Evolutionary conservation across 1,140 invertebrate species (phyloP).

Genomic region (Aphidius ervi): DNA sequence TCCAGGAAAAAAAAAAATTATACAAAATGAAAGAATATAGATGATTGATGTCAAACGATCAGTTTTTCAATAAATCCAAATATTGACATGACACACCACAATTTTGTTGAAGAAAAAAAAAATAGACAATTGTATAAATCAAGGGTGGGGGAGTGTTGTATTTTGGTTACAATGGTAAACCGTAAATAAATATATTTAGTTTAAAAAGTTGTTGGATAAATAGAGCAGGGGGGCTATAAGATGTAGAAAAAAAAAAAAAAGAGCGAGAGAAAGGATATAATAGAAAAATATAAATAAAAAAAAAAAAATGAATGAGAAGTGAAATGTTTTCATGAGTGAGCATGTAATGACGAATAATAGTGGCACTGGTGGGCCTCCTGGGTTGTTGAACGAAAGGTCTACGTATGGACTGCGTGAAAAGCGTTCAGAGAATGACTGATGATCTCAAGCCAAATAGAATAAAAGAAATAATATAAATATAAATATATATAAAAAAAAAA

Average conservation of each 20-base stretch:
- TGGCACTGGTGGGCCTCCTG: conserved; percentile 29
- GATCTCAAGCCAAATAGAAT: conserved; percentile 27
- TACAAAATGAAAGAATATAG: background rate
- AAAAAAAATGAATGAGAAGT: conserved; percentile 7
- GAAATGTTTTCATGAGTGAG: conserved; percentile 47
- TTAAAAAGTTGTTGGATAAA: no score
- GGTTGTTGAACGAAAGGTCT: conserved; percentile 26
- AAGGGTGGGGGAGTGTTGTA: background rate
- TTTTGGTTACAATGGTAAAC: no score
- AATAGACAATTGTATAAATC: conserved; percentile 1
- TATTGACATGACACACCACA: conserved; percentile 28
- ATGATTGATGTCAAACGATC: conserved; percentile 2
- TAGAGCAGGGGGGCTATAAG: no score
- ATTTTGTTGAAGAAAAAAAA: conserved; percentile 3
- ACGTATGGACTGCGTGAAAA: conserved; percentile 36
- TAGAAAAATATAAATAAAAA: background rate
- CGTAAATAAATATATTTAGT: no score
- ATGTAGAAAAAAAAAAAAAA: no score
- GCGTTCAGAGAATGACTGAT: conserved; percentile 46
- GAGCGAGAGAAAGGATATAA: no score
- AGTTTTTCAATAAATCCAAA: conserved; percentile 27
- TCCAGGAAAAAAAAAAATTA: no score
- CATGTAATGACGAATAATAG: conserved; percentile 53
- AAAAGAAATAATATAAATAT: conserved; percentile 4
- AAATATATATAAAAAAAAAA: conserved; percentile 1